These are phyloP conservation scores for Bostrychus sinensis DNA, from an alignment of 2,113 vertebrate species.

Conservation along the genomic window DNA sequence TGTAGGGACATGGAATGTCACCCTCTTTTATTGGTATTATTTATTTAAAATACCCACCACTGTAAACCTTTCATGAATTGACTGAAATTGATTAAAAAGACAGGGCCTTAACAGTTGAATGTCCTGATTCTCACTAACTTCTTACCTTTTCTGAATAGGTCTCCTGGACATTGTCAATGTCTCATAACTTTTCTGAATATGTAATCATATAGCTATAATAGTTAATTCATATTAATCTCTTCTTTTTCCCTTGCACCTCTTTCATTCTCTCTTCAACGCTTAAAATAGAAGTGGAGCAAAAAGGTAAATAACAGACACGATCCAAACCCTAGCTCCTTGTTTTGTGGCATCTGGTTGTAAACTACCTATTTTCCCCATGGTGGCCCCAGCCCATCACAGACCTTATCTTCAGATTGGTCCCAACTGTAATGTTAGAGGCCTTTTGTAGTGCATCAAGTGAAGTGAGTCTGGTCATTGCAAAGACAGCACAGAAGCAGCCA, in stretches of 20 bases:
- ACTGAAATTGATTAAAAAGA: constrained; percentile 66
- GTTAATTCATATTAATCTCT: constrained; percentile 99
- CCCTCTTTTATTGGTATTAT: no score
- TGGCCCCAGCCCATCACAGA: constrained; percentile 85
- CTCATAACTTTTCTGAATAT: constrained; percentile 91
- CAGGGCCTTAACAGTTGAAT: constrained; percentile 82
- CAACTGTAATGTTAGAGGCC: constrained; percentile 63
- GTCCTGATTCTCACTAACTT: constrained; percentile 73
- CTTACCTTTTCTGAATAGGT: constrained; percentile 86
- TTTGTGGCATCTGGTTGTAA: constrained; percentile 97
- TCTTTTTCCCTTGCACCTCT: constrained; percentile 93
- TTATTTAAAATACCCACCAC: constrained; percentile 50
- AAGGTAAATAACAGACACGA: constrained; percentile 99
- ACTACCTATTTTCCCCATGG: constrained; percentile 88
- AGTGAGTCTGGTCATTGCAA: constrained; percentile 80
- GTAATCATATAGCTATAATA: constrained; percentile 88
- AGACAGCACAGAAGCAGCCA: constrained; percentile 79
- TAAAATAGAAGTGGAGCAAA: constrained; percentile 99
- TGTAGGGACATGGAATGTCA: no score
- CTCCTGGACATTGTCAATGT: constrained; percentile 87
- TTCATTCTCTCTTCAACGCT: constrained; percentile 99
- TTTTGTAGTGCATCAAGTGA: constrained; percentile 63
- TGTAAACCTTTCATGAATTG: constrained; percentile 6
- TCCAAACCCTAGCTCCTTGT: constrained; percentile 96
- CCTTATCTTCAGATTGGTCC: constrained; percentile 63